Evolutionary conservation across 1,140 invertebrate genomes (phyloP).

Genomic region (Hypothenemus hampei): DNA sequence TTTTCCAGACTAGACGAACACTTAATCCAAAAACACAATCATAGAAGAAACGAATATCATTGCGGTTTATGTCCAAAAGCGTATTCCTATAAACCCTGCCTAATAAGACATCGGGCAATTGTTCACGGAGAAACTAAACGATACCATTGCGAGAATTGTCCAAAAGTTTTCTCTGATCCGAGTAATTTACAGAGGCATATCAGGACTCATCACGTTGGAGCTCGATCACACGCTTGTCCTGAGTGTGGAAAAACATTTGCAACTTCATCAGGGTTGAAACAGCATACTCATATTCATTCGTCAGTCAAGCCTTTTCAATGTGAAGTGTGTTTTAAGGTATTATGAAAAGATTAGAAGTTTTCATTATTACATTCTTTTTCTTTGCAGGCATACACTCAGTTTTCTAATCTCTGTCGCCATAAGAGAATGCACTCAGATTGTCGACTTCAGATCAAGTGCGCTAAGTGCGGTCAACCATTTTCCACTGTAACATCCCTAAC

Average conservation of each 20-base stretch:
- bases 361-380: constrained; percentile 34
- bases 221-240: constrained; percentile 88
- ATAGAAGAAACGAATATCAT: constrained; percentile 68
- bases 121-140: constrained; percentile 71
- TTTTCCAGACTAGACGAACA: constrained; percentile 76
- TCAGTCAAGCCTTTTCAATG: constrained; percentile 97
- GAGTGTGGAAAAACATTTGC: constrained; percentile 99
- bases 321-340: constrained; percentile 79
- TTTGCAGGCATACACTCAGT: constrained; percentile 96
- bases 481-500: constrained; percentile 78
- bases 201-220: constrained; percentile 86
- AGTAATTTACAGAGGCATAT: constrained; percentile 96
- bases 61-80: constrained; percentile 81
- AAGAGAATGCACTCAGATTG: constrained; percentile 97
- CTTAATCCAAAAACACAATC: constrained; percentile 68
- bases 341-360: background rate
- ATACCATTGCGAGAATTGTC: constrained; percentile 92
- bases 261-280: constrained; percentile 94
- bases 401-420: constrained; percentile 98
- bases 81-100: constrained; percentile 75
- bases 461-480: constrained; percentile 88
- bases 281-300: constrained; percentile 99
- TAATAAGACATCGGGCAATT: constrained; percentile 78
- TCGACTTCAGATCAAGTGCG: constrained; percentile 83
- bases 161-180: constrained; percentile 91